Conservation (phyloP, 2,797 vertebrate species). For the Chanos chanos region DNA sequence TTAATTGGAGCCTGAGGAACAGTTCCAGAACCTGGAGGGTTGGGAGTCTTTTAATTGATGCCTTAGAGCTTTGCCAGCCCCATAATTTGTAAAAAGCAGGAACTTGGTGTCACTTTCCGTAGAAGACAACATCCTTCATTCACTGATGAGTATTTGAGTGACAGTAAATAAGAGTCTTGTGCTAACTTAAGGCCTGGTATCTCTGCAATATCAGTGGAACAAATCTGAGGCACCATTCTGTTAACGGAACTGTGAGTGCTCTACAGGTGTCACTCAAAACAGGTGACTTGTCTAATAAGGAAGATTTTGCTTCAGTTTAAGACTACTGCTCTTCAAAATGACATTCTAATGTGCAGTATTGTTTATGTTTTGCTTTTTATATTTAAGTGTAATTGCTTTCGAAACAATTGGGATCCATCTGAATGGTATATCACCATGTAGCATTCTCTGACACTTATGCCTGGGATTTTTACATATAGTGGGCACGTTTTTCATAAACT, state of each 20-base stretch:
- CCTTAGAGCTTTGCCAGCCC: slow-evolving; percentile 66
- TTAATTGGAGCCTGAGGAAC: slow-evolving; percentile 57
- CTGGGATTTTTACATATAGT: no score
- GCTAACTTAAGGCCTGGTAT: background rate
- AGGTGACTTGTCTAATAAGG: no score
- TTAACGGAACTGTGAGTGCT: no score
- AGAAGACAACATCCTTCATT: background rate
- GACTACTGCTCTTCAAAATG: no score
- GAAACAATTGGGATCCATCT: no score
- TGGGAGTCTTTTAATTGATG: slow-evolving; percentile 68
- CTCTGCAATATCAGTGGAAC: background rate
- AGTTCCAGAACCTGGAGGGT: slow-evolving; percentile 55
- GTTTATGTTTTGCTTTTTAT: background rate
- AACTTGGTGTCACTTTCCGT: slow-evolving; percentile 31
- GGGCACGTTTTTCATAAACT: no score
- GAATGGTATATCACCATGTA: no score
- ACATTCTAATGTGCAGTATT: background rate
- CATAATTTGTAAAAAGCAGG: slow-evolving; percentile 53
- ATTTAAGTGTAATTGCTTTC: background rate
- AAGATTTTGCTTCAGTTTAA: no score
- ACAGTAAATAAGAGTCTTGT: background rate
- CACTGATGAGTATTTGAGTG: background rate
- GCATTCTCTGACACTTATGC: no score
- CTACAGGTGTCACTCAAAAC: no score
- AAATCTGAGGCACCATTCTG: no score